phyloP scores from a whole-genome alignment of 1,140 invertebrate genomes.

The Halictus rubicundus region DNA sequence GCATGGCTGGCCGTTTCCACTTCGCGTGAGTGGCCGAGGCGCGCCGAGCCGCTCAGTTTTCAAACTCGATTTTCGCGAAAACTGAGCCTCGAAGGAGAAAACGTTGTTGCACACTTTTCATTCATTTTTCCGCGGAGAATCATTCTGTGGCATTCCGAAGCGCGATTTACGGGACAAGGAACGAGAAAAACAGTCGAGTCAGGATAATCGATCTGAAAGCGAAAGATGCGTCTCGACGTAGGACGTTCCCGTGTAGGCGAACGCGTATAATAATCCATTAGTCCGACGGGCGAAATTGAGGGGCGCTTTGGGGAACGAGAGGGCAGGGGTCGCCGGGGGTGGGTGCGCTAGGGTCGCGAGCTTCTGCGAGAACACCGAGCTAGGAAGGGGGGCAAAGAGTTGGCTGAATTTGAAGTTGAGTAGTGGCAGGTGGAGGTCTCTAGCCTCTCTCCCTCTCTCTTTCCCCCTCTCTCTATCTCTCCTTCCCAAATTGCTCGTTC shows the following conservation, averaged over 20 bases:
- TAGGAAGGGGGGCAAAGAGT: constrained; percentile 25
- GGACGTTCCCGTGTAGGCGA: constrained; percentile 55
- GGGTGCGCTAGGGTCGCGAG: constrained; percentile 43
- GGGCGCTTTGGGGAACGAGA: constrained; percentile 44
- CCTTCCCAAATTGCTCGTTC: too few species aligned
- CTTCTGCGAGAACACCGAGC: constrained; percentile 36
- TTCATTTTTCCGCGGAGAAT: too few species aligned
- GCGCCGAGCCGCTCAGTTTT: too few species aligned
- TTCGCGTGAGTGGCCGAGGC: too few species aligned
- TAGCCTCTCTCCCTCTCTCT: constrained; percentile 1
- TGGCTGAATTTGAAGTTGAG: constrained; percentile 62
- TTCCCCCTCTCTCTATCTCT: neutral
- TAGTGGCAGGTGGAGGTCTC: constrained; percentile 49
- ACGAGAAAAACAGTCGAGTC: constrained; percentile 26
- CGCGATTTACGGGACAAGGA: too few species aligned
- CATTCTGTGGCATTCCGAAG: too few species aligned
- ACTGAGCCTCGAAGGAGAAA: neutral
- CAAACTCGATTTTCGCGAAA: neutral
- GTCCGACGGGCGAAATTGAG: constrained; percentile 67
- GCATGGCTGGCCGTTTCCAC: too few species aligned
- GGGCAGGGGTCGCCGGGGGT: constrained; percentile 1
- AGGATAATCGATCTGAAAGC: constrained; percentile 60
- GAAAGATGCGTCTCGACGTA: constrained; percentile 50
- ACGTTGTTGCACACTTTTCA: too few species aligned
- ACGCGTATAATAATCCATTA: constrained; percentile 72